Conservation (phyloP, 1,140 invertebrate genomes). For the Drosophila quadrilineata region DNA sequence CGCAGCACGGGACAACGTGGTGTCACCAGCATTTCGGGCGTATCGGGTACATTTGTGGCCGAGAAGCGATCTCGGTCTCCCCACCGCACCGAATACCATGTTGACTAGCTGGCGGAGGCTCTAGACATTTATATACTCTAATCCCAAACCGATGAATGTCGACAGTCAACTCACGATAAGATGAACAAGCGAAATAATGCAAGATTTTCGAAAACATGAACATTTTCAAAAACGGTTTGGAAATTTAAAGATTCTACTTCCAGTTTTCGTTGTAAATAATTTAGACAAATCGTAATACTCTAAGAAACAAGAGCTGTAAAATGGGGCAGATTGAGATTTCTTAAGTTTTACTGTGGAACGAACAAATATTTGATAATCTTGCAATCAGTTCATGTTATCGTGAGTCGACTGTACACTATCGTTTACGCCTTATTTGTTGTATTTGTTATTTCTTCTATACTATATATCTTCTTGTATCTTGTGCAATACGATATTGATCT, state of each 20-base stretch:
- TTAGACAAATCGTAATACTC: too few relatives aligned
- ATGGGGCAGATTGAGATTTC: too few relatives aligned
- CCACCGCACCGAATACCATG: conserved; percentile 63
- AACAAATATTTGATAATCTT: too few relatives aligned
- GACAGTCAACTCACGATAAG: too few relatives aligned
- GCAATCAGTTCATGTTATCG: too few relatives aligned
- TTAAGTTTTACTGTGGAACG: too few relatives aligned
- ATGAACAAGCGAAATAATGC: neutral
- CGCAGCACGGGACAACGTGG: conserved; percentile 73
- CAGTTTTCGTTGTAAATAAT: too few relatives aligned
- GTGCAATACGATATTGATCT: conserved; percentile 6
- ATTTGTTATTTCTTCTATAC: neutral
- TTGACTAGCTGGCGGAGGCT: conserved; percentile 62
- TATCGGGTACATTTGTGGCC: conserved; percentile 63
- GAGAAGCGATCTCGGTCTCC: conserved; percentile 64
- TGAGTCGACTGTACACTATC: too few relatives aligned
- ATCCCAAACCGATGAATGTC: too few relatives aligned
- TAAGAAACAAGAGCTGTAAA: too few relatives aligned
- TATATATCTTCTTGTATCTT: conserved; percentile 4
- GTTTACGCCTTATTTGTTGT: neutral
- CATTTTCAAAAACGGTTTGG: too few relatives aligned
- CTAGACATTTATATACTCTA: conserved; percentile 59
- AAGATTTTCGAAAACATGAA: neutral
- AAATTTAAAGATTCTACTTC: too few relatives aligned
- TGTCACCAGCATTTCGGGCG: conserved; percentile 70